phyloP scores from a whole-genome alignment of 2,888 invertebrate species.

The Helobdella robusta region DNA sequence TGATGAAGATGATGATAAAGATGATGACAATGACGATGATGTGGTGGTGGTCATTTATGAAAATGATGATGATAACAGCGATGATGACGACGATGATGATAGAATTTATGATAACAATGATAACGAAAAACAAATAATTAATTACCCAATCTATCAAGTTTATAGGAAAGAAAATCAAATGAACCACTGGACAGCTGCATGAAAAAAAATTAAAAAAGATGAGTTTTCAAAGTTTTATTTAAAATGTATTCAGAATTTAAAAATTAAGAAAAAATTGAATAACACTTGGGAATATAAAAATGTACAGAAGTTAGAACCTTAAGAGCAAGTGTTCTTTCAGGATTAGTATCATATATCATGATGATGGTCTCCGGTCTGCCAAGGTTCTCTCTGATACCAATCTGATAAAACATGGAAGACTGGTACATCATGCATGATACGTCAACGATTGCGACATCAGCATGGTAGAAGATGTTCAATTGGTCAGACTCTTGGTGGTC shows the following conservation, averaged over 20 bases:
- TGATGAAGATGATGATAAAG: not conserved
- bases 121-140: no score
- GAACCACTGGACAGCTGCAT: constrained; percentile 69
- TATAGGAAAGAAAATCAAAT: constrained; percentile 44
- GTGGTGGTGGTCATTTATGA: not conserved
- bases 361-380: constrained; percentile 84
- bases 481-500: constrained; percentile 95
- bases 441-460: constrained; percentile 92
- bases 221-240: not conserved
- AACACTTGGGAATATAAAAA: not conserved
- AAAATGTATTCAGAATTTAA: not conserved
- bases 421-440: constrained; percentile 76
- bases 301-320: constrained; percentile 58
- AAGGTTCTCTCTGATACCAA: constrained; percentile 93
- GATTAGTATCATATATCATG: constrained; percentile 59
- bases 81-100: not conserved
- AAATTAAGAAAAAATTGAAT: not conserved
- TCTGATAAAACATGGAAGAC: constrained; percentile 84
- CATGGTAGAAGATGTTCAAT: constrained; percentile 90
- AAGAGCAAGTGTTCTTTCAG: constrained; percentile 73
- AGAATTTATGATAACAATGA: not conserved
- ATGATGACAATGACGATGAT: constrained; percentile 6
- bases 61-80: not conserved
- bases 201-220: not conserved
- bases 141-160: constrained; percentile 25